Evolutionary conservation across 2,113 vertebrate species (phyloP).

Genomic region (Tricholaema leucomelas): DNA sequence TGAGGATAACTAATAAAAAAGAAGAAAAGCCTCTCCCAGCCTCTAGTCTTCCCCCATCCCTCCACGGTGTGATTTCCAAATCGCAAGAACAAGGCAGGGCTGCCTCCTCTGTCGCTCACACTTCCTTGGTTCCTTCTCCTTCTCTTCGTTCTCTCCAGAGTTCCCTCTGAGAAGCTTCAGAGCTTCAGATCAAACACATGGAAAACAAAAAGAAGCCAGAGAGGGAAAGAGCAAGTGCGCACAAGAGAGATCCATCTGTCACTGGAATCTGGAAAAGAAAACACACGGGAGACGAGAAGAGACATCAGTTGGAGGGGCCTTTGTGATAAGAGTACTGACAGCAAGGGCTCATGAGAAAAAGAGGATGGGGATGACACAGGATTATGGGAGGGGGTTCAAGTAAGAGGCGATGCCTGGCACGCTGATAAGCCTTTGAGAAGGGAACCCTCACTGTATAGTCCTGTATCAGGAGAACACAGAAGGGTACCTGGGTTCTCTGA

Average conservation of each 20-base stretch:
- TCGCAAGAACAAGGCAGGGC: constrained; percentile 37
- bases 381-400: neutral
- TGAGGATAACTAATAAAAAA: neutral
- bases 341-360: constrained; percentile 3
- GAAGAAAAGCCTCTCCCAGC: neutral
- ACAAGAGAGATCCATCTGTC: constrained; percentile 75
- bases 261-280: constrained; percentile 78
- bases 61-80: constrained; percentile 4
- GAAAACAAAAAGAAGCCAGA: constrained; percentile 55
- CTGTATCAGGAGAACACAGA: neutral
- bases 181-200: constrained; percentile 61
- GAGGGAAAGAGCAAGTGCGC: constrained; percentile 18
- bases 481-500: neutral
- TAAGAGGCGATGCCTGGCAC: neutral
- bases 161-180: constrained; percentile 57
- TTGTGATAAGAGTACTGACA: constrained; percentile 11
- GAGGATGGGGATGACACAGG: neutral
- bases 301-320: constrained; percentile 41
- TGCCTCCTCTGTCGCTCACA: constrained; percentile 30
- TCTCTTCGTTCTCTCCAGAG: constrained; percentile 2
- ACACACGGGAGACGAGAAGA: constrained; percentile 52
- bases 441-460: neutral
- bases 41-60: neutral
- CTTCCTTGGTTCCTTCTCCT: constrained; percentile 27
- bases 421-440: constrained; percentile 33